Evolutionary conservation across 2,797 vertebrate genomes (phyloP).

Genomic region (Epinephelus coioides): DNA sequence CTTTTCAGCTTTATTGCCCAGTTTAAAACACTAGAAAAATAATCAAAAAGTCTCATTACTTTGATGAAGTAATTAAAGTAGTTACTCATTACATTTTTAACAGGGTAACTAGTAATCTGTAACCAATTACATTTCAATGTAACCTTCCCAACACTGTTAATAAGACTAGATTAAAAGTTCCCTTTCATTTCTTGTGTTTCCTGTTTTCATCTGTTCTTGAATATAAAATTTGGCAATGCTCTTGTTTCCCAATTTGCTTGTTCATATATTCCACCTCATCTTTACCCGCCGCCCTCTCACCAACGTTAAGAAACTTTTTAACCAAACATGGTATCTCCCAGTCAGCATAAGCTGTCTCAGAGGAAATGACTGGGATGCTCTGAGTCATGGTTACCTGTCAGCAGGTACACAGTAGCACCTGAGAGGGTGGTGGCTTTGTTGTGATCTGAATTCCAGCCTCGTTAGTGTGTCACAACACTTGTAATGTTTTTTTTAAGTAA

Average conservation of each 20-base stretch:
- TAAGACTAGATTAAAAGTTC: background rate
- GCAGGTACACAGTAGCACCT: conserved; percentile 24
- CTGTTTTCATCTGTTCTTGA: conserved; percentile 7
- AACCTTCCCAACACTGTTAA: background rate
- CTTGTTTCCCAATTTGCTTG: no score
- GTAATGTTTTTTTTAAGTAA: background rate
- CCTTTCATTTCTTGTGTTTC: background rate
- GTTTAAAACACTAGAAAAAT: no score
- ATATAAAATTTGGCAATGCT: background rate
- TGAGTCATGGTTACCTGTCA: conserved; percentile 39
- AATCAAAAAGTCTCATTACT: no score
- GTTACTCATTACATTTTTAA: no score
- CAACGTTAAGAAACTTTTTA: background rate
- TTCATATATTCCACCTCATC: background rate
- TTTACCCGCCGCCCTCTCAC: background rate
- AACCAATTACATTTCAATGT: no score
- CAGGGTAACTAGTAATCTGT: no score
- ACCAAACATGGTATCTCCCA: background rate
- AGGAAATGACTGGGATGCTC: conserved; percentile 17
- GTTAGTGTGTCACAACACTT: conserved; percentile 8
- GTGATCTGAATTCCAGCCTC: conserved; percentile 12
- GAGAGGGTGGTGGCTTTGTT: conserved; percentile 35
- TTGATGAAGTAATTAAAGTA: no score
- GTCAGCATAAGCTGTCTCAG: background rate
- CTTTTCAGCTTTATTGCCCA: no score